Percentiles rank a stretch among this genome's conserved stretches.
Conservation (phyloP, 92 coral and sea anemone genomes). For the Nematostella vectensis region DNA sequence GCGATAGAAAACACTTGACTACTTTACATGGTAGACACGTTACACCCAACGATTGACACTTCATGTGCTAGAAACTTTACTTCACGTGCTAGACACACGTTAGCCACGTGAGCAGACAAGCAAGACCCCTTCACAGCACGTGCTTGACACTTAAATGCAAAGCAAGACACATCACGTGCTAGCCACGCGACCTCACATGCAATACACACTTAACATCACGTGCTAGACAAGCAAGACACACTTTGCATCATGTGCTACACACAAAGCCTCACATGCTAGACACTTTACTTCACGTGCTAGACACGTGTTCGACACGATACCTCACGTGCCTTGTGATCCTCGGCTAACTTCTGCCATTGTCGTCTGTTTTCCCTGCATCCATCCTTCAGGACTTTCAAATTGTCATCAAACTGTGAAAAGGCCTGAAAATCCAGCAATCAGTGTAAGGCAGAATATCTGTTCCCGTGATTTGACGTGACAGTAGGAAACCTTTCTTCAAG, state of each 20-base stretch:
- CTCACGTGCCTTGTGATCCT: constrained; percentile 75
- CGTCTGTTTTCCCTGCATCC: constrained; percentile 89
- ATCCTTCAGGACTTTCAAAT: constrained; percentile 55
- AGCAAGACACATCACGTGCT: no score
- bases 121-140: background rate
- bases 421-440: constrained; percentile 42
- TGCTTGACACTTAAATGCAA: background rate
- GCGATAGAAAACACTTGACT: no score
- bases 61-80: no score
- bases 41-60: no score
- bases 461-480: no score
- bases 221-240: background rate
- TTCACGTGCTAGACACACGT: no score
- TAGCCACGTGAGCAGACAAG: no score
- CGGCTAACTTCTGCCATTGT: constrained; percentile 93
- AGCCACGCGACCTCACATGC: no score
- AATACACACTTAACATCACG: background rate
- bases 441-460: background rate
- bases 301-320: background rate
- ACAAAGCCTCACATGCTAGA: no score
- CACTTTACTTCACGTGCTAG: no score
- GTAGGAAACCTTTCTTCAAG: no score
- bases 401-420: constrained; percentile 59
- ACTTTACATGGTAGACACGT: no score
- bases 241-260: background rate